Percentiles rank a stretch among this genome's conserved stretches.
These are phyloP conservation scores for Battus philenor DNA, from an alignment of 1,140 invertebrate species.

Conservation along the genomic window DNA sequence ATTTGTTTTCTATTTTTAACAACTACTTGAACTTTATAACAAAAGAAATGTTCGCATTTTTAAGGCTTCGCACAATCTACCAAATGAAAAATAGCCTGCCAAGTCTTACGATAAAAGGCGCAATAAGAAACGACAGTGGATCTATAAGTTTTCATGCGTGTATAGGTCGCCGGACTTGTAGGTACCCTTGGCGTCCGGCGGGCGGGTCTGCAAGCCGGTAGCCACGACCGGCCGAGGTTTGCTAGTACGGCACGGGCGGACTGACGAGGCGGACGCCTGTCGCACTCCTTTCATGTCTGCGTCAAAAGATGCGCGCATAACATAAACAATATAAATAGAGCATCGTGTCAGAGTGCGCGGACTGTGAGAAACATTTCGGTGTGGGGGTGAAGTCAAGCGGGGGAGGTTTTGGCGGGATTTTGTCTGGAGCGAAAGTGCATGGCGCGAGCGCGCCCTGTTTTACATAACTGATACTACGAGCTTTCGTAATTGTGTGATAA, in stretches of 20 bases:
- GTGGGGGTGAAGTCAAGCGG: slow-evolving; percentile 34
- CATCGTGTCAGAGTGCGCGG: slow-evolving; percentile 37
- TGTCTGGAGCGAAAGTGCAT: slow-evolving; percentile 37
- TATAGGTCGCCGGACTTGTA: slow-evolving; percentile 12
- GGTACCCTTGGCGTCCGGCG: slow-evolving; percentile 21
- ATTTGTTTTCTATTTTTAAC: too few species aligned
- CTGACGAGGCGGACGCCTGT: slow-evolving; percentile 49
- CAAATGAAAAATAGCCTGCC: slow-evolving; percentile 38
- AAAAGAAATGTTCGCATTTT: slow-evolving; percentile 25
- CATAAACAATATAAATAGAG: slow-evolving; percentile 41
- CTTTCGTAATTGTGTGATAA: slow-evolving; percentile 65
- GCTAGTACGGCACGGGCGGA: slow-evolving; percentile 53
- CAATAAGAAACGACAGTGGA: slow-evolving; percentile 33
- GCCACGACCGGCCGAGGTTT: slow-evolving; percentile 34
- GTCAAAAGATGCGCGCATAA: slow-evolving; percentile 40
- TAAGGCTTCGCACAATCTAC: slow-evolving; percentile 35
- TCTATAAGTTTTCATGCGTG: slow-evolving; percentile 33
- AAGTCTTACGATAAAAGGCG: slow-evolving; percentile 40
- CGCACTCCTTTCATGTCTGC: slow-evolving; percentile 12
- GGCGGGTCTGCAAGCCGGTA: slow-evolving; percentile 45
- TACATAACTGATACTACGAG: slow-evolving; percentile 51
- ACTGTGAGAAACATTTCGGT: slow-evolving; percentile 47
- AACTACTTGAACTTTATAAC: too few species aligned
- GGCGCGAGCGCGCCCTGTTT: slow-evolving; percentile 36
- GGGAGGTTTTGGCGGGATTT: slow-evolving; percentile 49